Base-by-base conservation (phyloP, 2,888 invertebrate species). In the Apotomis turbidana region DNA sequence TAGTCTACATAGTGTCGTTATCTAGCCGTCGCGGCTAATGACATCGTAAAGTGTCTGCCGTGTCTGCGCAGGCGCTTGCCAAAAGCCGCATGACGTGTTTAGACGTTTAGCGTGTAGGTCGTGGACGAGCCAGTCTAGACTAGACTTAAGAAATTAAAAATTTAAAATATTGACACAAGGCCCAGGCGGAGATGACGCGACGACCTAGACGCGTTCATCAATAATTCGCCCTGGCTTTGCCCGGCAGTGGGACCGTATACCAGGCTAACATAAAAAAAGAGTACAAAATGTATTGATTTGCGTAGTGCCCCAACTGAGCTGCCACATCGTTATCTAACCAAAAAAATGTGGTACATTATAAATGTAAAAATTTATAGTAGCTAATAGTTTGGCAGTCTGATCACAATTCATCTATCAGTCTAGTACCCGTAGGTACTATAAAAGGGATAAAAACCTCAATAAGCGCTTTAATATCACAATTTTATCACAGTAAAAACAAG, bases 21-120 rank as follows among this genome's bases (percentile, higher is more conserved):
- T 49, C 68, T 73, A 74, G 77, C 76, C 78, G 64, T 51, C 59
- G 59, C 70, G 44, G 75, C 70, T 77, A 78, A 78, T 69, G 76
- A 71, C 70, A 38, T 77, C 77, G 63, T 79, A 77, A 79, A 76
- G 75, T 72, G 75, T 78, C 75, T 75, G 59, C 71, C 76, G 75
- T 72, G 75, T 78, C 75, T 75, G 59, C 71, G 72, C 72, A 59
- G 74, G 59, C 52, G 57, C 60, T 67, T 71, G 71, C 71, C 71
- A 71, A 71, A 71, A 66, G 54, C 27, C 2, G n/a, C n/a, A 57
- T 71, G 71, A 71, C 67, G 71, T 57, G 57, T 10, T 13, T 6
- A 38, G 36, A 58, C 46, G 54, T 58, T 64, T 63, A 57, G 61
- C 15, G 63, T 70, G 67, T 71, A 71, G 71, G 71, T 71, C 71